Evolutionary conservation across 2,113 vertebrate species (phyloP), one percentile per base, ranked within the genome.

Genomic region (Cisticola juncidis): DNA sequence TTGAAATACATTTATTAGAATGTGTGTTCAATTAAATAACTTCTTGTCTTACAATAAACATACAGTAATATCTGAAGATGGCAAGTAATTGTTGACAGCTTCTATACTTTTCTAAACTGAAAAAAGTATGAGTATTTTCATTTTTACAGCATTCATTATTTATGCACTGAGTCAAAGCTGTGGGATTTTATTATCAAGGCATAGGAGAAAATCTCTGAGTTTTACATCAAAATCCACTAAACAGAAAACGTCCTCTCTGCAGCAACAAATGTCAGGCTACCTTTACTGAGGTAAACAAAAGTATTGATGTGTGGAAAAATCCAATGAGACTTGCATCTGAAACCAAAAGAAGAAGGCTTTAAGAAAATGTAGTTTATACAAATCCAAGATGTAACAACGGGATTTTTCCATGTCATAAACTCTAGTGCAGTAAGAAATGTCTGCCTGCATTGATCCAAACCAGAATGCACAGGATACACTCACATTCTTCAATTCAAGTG

Each of bases 181-280:
- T 28, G 74, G 50, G 42, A 65, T 31, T 80, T 66, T 84, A 91
- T 91, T 94, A 94, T 91, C 92, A 96, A 97, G 92, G 79, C 73
- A 82, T n/a, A 51, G 44, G 69, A 86, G n/a, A 81, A 92, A 94
- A 95, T 77, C 64, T 97, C 96, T 95, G 93, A 97, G 96, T 89
- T 96, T 93, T 58, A 86, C 89, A 93, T 95, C 86, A 90, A 95
- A 97, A 86, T 56, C 62, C 68, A 68, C 61, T 62, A 66, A 94
- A 92, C 17, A 91, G 92, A 92, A 95, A 74, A 84, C 12, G 22
- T 29, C n/a, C 10, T 68, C 24, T 96, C 83, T 69, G 72, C 74
- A 84, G 81, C 68, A 92, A 5, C 3, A 33, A 56, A 58, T 45
- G 71, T 90, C 94, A 95, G 86, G 81, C 88, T 57, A 64, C 54